Evolutionary conservation across 2,888 invertebrate species (phyloP).

Genomic region (Andrena haemorrhoa): DNA sequence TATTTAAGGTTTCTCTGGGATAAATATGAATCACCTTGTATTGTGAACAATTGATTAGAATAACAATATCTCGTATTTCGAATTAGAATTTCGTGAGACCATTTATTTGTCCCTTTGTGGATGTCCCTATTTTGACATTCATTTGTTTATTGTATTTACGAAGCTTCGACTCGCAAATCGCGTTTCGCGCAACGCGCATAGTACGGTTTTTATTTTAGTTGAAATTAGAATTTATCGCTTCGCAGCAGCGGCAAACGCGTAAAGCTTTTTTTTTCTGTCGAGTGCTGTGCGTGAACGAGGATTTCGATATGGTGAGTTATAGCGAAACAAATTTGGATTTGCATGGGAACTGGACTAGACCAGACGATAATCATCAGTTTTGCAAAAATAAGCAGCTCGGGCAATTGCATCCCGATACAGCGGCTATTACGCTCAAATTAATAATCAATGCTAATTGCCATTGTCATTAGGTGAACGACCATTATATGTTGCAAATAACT

Average conservation of each 20-base stretch:
- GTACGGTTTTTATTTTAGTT: constrained; percentile 1
- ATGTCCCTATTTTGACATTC: too few species aligned
- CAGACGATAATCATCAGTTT: constrained; percentile 52
- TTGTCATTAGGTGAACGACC: constrained; percentile 64
- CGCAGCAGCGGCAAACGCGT: neutral
- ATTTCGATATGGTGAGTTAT: constrained; percentile 1
- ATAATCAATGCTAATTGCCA: constrained; percentile 66
- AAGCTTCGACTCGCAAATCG: neutral
- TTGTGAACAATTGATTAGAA: too few species aligned
- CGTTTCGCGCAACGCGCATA: neutral
- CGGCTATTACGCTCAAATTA: constrained; percentile 60
- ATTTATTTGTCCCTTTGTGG: too few species aligned
- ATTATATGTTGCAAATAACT: constrained; percentile 46
- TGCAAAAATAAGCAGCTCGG: constrained; percentile 53
- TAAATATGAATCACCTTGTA: too few species aligned
- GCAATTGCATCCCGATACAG: constrained; percentile 40
- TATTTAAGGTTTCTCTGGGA: too few species aligned
- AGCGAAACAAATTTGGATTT: constrained; percentile 36
- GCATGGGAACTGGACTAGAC: constrained; percentile 23
- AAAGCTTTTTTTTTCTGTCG: neutral
- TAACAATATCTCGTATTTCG: too few species aligned
- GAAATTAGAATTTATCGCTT: constrained; percentile 5
- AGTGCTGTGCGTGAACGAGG: neutral
- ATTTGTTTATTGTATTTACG: neutral
- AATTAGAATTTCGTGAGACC: too few species aligned